Evolutionary conservation across 2,888 invertebrate genomes (phyloP).

Genomic region (Acrocera orbiculus): DNA sequence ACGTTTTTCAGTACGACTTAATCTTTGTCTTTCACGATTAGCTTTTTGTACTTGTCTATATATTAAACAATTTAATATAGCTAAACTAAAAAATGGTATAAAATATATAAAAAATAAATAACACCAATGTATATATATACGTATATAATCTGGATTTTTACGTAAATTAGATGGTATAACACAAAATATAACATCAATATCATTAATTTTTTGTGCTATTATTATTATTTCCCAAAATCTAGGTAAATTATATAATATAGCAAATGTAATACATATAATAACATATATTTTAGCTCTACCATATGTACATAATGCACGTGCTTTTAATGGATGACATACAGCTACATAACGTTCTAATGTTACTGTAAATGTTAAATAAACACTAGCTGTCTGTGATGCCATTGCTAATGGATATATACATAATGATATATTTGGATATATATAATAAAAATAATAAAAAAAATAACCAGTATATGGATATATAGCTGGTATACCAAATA

Average conservation of each 20-base stretch:
- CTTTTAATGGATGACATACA: constrained; percentile 75
- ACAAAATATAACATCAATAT: constrained; percentile 48
- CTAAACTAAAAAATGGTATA: constrained; percentile 75
- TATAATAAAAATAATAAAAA: constrained; percentile 58
- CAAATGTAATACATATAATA: constrained; percentile 58
- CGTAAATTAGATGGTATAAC: constrained; percentile 50
- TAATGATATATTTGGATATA: constrained; percentile 65
- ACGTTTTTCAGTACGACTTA: constrained; percentile 75
- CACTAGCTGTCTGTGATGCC: constrained; percentile 82
- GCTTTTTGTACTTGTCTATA: constrained; percentile 79
- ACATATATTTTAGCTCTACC: constrained; percentile 73
- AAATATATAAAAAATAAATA: constrained; percentile 89
- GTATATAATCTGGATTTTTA: constrained; percentile 53
- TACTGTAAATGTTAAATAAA: constrained; percentile 78
- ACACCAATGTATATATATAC: constrained; percentile 84
- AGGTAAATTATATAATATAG: constrained; percentile 72
- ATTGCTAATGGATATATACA: constrained; percentile 68
- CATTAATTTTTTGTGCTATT: constrained; percentile 26
- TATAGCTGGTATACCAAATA: constrained; percentile 76
- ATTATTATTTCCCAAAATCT: constrained; percentile 53
- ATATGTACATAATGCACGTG: constrained; percentile 80
- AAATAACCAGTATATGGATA: constrained; percentile 64
- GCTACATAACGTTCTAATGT: constrained; percentile 90
- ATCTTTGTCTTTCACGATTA: constrained; percentile 71
- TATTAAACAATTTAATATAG: constrained; percentile 79